Conservation (phyloP, 2,797 vertebrate genomes). For the Sebastes vulpes region DNA sequence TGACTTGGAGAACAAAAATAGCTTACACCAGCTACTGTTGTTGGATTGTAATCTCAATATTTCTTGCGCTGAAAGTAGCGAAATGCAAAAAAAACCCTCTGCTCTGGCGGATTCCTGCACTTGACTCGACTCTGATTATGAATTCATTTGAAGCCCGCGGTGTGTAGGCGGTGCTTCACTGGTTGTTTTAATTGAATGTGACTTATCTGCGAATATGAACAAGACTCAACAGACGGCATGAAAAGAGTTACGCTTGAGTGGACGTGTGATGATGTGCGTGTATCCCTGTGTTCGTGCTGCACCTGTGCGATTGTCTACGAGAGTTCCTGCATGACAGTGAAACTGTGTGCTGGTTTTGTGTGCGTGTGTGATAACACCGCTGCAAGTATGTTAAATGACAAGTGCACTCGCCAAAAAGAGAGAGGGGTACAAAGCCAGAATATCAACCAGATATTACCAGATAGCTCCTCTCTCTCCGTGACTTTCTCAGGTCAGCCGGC, state of each 20-base stretch:
- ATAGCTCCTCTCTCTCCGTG: not conserved
- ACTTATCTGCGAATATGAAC: slow-evolving; percentile 29
- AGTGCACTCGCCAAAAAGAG: not conserved
- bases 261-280: not conserved
- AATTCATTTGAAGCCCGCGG: slow-evolving; percentile 30
- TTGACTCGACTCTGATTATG: slow-evolving; percentile 32
- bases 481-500: not conserved
- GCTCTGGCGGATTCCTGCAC: slow-evolving; percentile 2
- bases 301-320: not conserved
- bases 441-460: not conserved
- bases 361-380: not conserved
- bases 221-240: slow-evolving; percentile 21
- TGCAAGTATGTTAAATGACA: not conserved
- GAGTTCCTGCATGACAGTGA: not conserved
- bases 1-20: not conserved
- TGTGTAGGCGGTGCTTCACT: slow-evolving; percentile 22
- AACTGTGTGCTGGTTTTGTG: not conserved
- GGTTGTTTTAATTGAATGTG: slow-evolving; percentile 54
- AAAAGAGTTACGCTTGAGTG: slow-evolving; percentile 9
- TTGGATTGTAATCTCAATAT: not conserved
- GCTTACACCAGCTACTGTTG: not conserved
- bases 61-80: not conserved
- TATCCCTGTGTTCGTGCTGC: not conserved
- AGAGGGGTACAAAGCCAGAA: not conserved
- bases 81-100: not conserved